Evolutionary conservation across 2,113 vertebrate genomes (phyloP).

Genomic region (Periophthalmus modestus): DNA sequence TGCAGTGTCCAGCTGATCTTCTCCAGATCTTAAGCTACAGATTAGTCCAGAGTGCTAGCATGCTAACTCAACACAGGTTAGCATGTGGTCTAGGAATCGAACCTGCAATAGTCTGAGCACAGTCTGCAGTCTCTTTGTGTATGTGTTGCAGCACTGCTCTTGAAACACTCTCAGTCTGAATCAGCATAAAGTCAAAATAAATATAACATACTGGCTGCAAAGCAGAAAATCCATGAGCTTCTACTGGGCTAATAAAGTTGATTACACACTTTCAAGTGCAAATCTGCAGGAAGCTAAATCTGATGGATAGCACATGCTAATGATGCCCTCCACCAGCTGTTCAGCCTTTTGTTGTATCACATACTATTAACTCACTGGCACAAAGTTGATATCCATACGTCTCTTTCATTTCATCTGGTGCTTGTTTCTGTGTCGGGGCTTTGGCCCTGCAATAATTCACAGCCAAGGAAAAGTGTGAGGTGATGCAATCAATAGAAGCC

Average conservation of each 20-base stretch:
- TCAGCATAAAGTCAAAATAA: neutral
- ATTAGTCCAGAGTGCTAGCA: no score
- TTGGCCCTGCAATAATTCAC: conserved; percentile 8
- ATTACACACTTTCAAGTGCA: neutral
- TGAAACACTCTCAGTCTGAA: neutral
- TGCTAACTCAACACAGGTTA: neutral
- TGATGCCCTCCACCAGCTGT: conserved; percentile 1
- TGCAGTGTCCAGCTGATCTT: no score
- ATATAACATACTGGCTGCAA: neutral
- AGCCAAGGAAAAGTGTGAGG: conserved; percentile 14
- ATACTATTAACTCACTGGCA: conserved; percentile 2
- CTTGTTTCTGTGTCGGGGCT: conserved; percentile 3
- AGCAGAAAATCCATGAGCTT: neutral
- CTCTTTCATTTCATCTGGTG: conserved; percentile 8
- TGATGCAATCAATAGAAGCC: conserved; percentile 2
- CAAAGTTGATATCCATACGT: conserved; percentile 15
- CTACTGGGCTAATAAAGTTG: neutral
- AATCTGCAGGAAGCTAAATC: neutral
- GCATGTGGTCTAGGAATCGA: neutral
- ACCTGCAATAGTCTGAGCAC: neutral
- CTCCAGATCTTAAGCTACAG: no score
- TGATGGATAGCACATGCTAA: neutral
- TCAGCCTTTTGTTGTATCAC: conserved; percentile 10
- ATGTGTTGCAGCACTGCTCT: neutral
- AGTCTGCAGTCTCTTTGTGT: no score